phyloP scores from a whole-genome alignment of 2,888 invertebrate genomes.

The Conops quadrifasciatus region DNA sequence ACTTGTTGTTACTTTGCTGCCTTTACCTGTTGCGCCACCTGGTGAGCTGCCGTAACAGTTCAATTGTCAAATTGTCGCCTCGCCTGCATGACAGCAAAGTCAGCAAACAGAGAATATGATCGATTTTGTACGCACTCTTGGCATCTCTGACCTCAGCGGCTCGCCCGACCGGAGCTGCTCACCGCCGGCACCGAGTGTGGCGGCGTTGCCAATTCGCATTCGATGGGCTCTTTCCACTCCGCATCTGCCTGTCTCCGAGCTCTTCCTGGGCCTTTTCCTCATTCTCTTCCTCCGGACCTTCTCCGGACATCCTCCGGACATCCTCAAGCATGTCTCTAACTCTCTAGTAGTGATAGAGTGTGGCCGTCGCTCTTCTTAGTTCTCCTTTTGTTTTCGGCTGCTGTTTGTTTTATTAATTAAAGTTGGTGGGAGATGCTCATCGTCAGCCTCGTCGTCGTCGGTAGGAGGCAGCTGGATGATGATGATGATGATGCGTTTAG shows the following conservation, averaged over 20 bases:
- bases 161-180: neutral
- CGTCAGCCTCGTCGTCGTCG: neutral
- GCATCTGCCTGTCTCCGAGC: no score
- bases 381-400: neutral
- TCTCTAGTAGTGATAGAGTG: neutral
- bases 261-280: no score
- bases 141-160: neutral
- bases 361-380: neutral
- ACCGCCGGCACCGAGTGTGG: constrained; percentile 10
- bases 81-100: constrained; percentile 49
- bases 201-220: constrained; percentile 28
- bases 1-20: neutral
- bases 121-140: constrained; percentile 56
- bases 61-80: constrained; percentile 19
- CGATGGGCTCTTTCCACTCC: constrained; percentile 10
- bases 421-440: neutral
- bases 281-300: neutral
- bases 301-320: neutral
- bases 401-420: constrained; percentile 8
- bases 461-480: constrained; percentile 9
- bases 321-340: neutral
- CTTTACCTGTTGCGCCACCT: constrained; percentile 19
- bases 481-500: neutral
- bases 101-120: constrained; percentile 58
- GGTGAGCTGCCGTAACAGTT: constrained; percentile 15